These are phyloP conservation scores for Hipposideros armiger DNA, from an alignment of 2,113 vertebrate genomes.

Conservation along the genomic window DNA sequence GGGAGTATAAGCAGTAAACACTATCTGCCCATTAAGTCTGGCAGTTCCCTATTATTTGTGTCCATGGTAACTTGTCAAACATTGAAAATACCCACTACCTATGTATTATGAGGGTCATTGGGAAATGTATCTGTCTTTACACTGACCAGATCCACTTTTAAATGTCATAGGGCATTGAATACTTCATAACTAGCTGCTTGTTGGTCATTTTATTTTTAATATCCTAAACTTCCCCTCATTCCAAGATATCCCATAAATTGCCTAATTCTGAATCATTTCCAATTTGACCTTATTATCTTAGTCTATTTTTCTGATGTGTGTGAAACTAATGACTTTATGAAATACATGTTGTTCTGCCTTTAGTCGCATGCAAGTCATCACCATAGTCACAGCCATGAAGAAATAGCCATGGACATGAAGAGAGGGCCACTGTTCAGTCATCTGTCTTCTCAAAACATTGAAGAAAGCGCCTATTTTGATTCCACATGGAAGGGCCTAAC, in stretches of 20 bases:
- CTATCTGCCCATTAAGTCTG: neutral
- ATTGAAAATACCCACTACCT: neutral
- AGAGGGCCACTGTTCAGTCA: slow-evolving; percentile 85
- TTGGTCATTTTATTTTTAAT: slow-evolving; percentile 26
- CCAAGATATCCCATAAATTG: neutral
- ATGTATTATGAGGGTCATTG: neutral
- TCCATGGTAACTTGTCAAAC: neutral
- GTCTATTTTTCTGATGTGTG: neutral
- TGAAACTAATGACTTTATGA: slow-evolving; percentile 60
- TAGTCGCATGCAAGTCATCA: slow-evolving; percentile 91
- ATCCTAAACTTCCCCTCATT: neutral
- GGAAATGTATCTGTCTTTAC: neutral
- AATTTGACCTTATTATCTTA: neutral
- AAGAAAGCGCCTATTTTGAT: slow-evolving; percentile 91
- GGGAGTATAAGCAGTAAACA: neutral
- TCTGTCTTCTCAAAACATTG: slow-evolving; percentile 85
- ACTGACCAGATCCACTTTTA: neutral
- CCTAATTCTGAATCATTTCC: slow-evolving; percentile 46
- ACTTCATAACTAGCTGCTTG: neutral
- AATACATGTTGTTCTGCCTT: slow-evolving; percentile 33
- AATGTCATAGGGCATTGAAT: neutral
- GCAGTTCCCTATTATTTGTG: slow-evolving; percentile 9
- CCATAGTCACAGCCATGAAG: slow-evolving; percentile 88
- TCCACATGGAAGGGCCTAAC: slow-evolving; percentile 96
- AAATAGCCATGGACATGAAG: slow-evolving; percentile 83